These are phyloP conservation scores for Sterrhoptilus dennistouni DNA, from an alignment of 2,113 vertebrate genomes.

Conservation along the genomic window DNA sequence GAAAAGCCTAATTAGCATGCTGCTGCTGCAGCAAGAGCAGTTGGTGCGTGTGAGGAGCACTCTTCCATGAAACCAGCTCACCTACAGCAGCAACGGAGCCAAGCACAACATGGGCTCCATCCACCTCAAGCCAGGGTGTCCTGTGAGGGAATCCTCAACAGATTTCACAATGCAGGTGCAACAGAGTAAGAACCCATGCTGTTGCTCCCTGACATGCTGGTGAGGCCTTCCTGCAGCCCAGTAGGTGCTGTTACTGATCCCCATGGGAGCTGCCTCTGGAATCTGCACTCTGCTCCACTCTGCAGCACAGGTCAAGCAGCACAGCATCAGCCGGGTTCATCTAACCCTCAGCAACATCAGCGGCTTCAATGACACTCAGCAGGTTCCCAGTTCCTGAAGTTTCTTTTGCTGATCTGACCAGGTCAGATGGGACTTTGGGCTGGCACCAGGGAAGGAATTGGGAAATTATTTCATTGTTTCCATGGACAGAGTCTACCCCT, in stretches of 20 bases:
- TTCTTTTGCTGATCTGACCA: neutral
- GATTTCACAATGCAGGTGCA: neutral
- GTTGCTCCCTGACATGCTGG: neutral
- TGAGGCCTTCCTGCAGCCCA: neutral
- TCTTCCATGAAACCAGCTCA: neutral
- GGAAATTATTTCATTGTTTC: neutral
- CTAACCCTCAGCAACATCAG: accelerated
- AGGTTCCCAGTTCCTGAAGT: neutral
- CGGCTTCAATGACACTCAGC: neutral
- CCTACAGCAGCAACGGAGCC: neutral
- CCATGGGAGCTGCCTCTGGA: neutral
- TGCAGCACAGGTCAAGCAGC: neutral
- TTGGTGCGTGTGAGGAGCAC: neutral
- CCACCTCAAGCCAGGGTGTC: neutral
- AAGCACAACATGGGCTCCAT: neutral
- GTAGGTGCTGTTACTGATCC: accelerated
- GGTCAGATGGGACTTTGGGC: neutral
- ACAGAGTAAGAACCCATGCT: neutral
- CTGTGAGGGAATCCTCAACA: neutral
- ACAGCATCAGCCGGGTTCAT: neutral
- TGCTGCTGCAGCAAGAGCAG: neutral
- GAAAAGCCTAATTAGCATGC: neutral
- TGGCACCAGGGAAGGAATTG: neutral
- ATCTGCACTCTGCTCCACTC: neutral
- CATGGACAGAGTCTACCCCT: neutral